phyloP scores from a whole-genome alignment of 2,113 vertebrate genomes.

The Serinus canaria region DNA sequence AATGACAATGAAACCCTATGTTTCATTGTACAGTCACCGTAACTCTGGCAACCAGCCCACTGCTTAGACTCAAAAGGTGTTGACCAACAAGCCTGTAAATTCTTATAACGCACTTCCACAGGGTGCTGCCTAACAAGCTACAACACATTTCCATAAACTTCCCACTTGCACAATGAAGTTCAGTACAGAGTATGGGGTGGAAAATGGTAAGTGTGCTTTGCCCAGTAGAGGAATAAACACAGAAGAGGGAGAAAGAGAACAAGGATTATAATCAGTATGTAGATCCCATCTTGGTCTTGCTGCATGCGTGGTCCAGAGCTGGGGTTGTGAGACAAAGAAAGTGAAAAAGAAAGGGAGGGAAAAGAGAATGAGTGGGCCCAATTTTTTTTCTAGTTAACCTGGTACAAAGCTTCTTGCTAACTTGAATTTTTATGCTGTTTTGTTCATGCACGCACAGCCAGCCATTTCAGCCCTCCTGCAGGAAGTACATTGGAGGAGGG shows the following conservation, averaged over 20 bases:
- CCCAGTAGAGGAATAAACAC: background rate
- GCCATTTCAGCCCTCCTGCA: background rate
- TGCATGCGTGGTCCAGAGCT: accelerated
- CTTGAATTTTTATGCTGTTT: background rate
- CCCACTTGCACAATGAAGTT: background rate
- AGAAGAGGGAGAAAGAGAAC: background rate
- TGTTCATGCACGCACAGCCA: background rate
- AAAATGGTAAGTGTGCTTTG: background rate
- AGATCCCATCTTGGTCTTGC: background rate
- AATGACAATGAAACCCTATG: background rate
- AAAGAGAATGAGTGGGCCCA: background rate
- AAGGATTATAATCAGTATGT: background rate
- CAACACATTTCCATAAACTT: background rate
- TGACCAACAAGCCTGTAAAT: background rate
- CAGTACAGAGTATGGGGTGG: background rate
- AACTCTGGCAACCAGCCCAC: background rate
- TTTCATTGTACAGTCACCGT: background rate
- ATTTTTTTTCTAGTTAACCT: background rate
- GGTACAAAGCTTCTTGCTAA: background rate
- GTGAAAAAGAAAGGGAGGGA: background rate
- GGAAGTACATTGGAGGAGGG: background rate
- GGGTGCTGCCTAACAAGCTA: background rate
- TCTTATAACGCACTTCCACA: background rate
- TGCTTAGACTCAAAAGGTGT: background rate
- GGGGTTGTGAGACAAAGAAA: background rate